A percentile compares a stretch with the other conserved stretches of the same genome.
Conservation (phyloP, 2,113 vertebrate genomes). For the Sigmodon hispidus region DNA sequence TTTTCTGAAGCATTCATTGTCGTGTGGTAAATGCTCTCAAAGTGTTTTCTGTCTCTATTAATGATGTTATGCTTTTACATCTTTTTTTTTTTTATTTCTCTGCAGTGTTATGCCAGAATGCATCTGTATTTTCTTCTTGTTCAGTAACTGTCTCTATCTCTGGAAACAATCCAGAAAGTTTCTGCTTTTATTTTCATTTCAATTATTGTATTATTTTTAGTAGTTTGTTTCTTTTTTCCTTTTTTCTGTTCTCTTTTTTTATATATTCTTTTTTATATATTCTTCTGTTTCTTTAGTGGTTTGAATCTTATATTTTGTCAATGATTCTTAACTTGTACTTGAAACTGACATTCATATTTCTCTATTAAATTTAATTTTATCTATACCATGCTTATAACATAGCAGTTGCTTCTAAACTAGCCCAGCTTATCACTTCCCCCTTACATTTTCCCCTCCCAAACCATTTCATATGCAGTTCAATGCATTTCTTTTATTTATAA, state of each 20-base stretch:
- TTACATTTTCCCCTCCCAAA: neutral
- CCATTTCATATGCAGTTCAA: neutral
- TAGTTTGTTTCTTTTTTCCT: neutral
- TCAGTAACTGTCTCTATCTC: neutral
- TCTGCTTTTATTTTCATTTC: neutral
- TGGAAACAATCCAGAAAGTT: neutral
- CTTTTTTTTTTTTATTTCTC: neutral
- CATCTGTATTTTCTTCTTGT: neutral
- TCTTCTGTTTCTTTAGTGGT: neutral
- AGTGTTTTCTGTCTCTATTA: neutral
- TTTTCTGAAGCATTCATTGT: neutral
- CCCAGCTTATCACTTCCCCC: neutral
- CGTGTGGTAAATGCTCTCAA: neutral
- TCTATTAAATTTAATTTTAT: conserved; percentile 26
- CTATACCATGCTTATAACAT: neutral
- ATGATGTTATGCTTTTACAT: neutral
- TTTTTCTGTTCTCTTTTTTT: neutral
- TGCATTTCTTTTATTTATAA: neutral
- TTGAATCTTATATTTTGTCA: neutral
- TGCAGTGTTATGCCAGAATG: neutral
- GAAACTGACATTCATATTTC: neutral
- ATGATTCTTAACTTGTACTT: neutral
- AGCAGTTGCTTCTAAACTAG: neutral
- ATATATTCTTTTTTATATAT: neutral
- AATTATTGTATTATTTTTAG: neutral